Evolutionary conservation across 2,797 vertebrate genomes (phyloP), one percentile per base, ranked within the genome.

Genomic region (Harpagifer antarcticus): DNA sequence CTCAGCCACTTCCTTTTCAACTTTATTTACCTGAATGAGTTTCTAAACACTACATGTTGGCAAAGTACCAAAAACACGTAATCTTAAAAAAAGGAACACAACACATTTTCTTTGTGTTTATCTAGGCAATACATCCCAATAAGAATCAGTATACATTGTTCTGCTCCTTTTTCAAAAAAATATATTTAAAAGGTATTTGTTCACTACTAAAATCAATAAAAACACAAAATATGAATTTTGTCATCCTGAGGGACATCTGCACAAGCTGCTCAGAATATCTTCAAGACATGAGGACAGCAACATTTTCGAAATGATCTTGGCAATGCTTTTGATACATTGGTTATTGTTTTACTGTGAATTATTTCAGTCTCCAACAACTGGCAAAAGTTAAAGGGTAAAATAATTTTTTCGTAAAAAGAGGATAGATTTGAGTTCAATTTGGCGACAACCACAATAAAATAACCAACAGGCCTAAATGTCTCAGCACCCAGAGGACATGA

Each of bases 401-500:
- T 53, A 1, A 27, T 3, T 27, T 11, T 23, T 52, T 1, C 10
- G 33, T 17, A 12, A 42, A 20, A 33, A 68, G 11, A 33, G 10
- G 33, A 55, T 9, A 3, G 11, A 74, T 67, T 59, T 2, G 23
- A 62, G 13, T 67, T 68, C 23, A 57, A 27, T 31, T 43, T 66
- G n/a, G 42, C 33, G 16, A 52, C 11, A 31, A 9, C 33, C 19
- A 20, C 6, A 37, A 19, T 37, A 37, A 49, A 11, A 31, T 11
- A 20, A 33, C 12, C 8, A 12, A 5, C 42, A 31, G 59, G 59
- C 33, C 33, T 42, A 40, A 45, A 42, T 8, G 40, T 52, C 23
- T 31, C 60, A 37, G 69, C 31, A 67, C 76, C 83, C 74, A 64
- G 68, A 77, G 80, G 84, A 72, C 61, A 9, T 1, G 5, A 53